phyloP scores from a whole-genome alignment of 2,797 vertebrate species.

The Sebastes nivosus region DNA sequence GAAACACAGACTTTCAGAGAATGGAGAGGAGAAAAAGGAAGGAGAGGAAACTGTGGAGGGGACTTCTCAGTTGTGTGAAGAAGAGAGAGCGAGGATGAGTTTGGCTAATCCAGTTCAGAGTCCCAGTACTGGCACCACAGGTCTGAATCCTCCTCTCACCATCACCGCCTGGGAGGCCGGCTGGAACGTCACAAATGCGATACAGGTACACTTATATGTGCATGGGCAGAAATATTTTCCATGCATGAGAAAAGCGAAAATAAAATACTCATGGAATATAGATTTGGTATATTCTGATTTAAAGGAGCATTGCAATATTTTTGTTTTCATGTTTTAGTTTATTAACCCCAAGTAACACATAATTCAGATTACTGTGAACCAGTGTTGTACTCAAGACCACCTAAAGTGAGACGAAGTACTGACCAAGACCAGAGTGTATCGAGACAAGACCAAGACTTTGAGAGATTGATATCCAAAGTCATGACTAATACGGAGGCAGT shows the following conservation, averaged over 20 bases:
- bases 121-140: neutral
- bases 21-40: neutral
- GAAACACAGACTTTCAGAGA: neutral
- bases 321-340: neutral
- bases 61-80: neutral
- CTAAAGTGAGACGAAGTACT: too few relatives aligned
- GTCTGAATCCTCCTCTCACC: constrained; percentile 33
- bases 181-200: constrained; percentile 82
- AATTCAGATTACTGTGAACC: neutral
- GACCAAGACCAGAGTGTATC: too few relatives aligned
- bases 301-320: neutral
- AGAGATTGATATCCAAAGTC: too few relatives aligned
- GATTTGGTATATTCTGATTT: neutral
- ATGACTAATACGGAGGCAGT: too few relatives aligned
- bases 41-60: neutral
- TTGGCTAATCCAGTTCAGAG: constrained; percentile 14
- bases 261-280: neutral
- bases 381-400: too few relatives aligned
- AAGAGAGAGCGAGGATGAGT: constrained; percentile 11
- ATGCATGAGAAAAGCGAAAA: neutral
- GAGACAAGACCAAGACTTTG: too few relatives aligned
- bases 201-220: constrained; percentile 65
- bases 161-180: constrained; percentile 83
- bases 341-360: neutral
- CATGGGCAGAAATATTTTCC: neutral